Base-by-base conservation (phyloP, 2,113 vertebrate genomes). In the Aegypius monachus region DNA sequence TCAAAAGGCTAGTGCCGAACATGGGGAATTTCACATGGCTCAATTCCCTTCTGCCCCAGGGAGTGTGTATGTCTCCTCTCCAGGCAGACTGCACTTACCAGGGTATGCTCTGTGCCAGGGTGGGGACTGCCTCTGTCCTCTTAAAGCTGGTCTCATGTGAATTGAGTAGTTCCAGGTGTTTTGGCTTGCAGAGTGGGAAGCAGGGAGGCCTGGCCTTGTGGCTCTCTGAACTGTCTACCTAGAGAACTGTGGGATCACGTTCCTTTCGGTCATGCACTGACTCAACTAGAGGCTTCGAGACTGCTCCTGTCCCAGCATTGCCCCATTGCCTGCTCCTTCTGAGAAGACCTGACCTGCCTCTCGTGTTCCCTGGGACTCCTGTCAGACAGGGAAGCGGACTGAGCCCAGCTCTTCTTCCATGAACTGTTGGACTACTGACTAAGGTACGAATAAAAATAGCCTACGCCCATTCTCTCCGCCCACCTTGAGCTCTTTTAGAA, bases 371-470 rank as follows among this genome's bases (percentile, higher is more conserved):
- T 5, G 4, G 40, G 11, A 43, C 34, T 94, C 47, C 47, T 92
- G 27, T 85, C 40, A 85, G 73, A 22, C 43, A 81, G 53, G 72
- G 52, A 91, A 71, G n/a, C 2, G 26, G 66, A 77, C 11, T 80
- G 66, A 88, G 85, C 87, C 66, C 34, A 93, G 43, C 52, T 89
- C 61, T 79, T 85, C 71, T 86, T 56, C 53, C 42, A 34, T 72
- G 86, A 94, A 89, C 81, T 0, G 0, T 89, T 85, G 93, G 93
- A 53, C 95, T 91, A 34, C 87, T 75, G 81, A 65, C 95, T 96
- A 97, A 94, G 93, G 95, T 95, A 88, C 1, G 36, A 94, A 70
- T 75, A 96, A 93, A 96, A 97, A 94, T 95, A 96, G 66, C 71
- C 70, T 90, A 71, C 10, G 4, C 85, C 93, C 78, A 95, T 90